Evolutionary conservation across 1,140 invertebrate genomes (phyloP), one percentile per base, ranked within the genome.

Genomic region (Cotesia glomerata): DNA sequence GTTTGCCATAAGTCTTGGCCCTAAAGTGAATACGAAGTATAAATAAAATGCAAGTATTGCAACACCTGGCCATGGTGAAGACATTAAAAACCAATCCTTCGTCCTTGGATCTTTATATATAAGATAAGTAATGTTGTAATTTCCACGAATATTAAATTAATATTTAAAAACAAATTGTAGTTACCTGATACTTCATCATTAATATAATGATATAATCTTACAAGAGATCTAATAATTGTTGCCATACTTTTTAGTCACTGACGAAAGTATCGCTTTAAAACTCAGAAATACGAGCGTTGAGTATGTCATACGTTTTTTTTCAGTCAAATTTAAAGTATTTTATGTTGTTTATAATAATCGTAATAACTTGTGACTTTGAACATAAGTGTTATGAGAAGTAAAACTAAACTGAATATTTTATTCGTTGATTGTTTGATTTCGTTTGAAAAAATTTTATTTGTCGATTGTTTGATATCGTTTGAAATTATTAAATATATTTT

Each of bases 1-100:
- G 69, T 92, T 88, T 73, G 89, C 89, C 95, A 97, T 97, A 54
- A 91, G 88, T 64, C 86, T 87, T 2, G 94, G 94, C 3, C 95
- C 93, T 68, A 92, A 85, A 49, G 89, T 88, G 45, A 91, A 88
- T 2, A 95, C 90, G 69, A 93, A 89, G 54, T 90, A 86, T 49
- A 94, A 84, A 78, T 95, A 95, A 8, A 90, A 81, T 7, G 86
- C 79, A 64, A 95, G 83, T 8, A 95, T 86, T 0, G 76, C 74
- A 1, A 91, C 5, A 0, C 87, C 84, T 5, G 87, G 88, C 78
- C 88, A 89, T n/a, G 91, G 91, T 1, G 89, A 88, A 5, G 82
- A 75, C 76, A 93, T 90, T 1, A 93, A 77, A 52, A 89, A 89
- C 88, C 89, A 93, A 72, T 90, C 82, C 73, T 90, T 85, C 9